Conservation (phyloP, 2,888 invertebrate genomes). For the Dilophus febrilis region DNA sequence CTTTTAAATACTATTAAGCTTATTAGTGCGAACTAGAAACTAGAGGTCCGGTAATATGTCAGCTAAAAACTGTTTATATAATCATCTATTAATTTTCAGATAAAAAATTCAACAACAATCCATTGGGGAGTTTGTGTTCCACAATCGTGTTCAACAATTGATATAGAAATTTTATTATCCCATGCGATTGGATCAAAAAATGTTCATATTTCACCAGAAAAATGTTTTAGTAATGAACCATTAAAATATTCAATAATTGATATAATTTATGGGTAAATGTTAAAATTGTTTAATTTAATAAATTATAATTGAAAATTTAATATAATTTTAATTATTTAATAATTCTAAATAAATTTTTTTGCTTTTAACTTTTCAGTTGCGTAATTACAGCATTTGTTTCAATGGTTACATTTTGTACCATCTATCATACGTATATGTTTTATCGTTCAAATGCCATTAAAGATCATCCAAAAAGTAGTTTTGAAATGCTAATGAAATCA, state of each 20-base stretch:
- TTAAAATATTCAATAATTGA: slow-evolving; percentile 26
- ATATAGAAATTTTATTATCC: slow-evolving; percentile 35
- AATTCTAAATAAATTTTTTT: neutral
- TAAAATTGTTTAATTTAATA: too few relatives aligned
- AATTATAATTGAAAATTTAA: neutral
- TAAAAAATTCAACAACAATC: slow-evolving; percentile 17
- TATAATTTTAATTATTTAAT: neutral
- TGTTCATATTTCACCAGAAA: slow-evolving; percentile 31
- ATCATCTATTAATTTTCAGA: neutral
- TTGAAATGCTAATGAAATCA: slow-evolving; percentile 19
- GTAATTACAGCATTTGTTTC: slow-evolving; percentile 31
- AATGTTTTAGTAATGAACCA: slow-evolving; percentile 33
- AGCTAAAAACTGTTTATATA: too few relatives aligned
- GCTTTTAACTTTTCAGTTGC: slow-evolving; percentile 28
- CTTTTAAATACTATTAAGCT: too few relatives aligned
- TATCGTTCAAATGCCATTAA: slow-evolving; percentile 21
- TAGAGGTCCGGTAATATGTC: too few relatives aligned
- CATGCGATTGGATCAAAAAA: slow-evolving; percentile 25
- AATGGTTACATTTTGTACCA: slow-evolving; percentile 32
- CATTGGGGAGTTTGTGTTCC: slow-evolving; percentile 51
- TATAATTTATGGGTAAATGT: slow-evolving; percentile 31
- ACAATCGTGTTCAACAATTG: slow-evolving; percentile 35
- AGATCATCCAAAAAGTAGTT: slow-evolving; percentile 13
- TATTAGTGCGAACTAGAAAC: too few relatives aligned
- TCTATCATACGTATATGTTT: slow-evolving; percentile 32